Base-by-base conservation (phyloP, 2,888 invertebrate genomes). In the Chaitophorus viminalis region DNA sequence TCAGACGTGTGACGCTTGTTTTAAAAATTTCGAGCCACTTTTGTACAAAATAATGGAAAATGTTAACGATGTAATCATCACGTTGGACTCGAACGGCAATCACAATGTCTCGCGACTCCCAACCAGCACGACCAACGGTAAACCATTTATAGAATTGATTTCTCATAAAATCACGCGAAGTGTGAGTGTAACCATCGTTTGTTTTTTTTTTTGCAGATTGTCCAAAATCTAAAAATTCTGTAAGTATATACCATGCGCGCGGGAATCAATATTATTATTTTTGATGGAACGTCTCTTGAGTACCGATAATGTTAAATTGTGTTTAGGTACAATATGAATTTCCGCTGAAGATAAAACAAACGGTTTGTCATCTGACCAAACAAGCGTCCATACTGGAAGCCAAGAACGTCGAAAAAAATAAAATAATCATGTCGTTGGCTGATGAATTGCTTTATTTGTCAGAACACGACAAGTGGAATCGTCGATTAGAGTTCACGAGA, bases 381-480 rank as follows among this genome's bases (percentile, higher is more conserved):
- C 79, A 81, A 33, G 79, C 87, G 11, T 81, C 33, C 68, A 74
- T 87, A 76, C 65, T 89, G 54, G 68, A 82, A 46, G 89, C 85
- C 21, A 89, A 89, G 79, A 86, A 88, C 29, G 70, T 79, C 4
- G 89, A 89, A 39, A 89, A 89, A 84, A 90, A 90, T 88, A 81
- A 89, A 36, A 89, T 90, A 85, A 90, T 90, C 65, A 88, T 89
- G 82, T 85, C 81, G 60, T 76, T 90, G 78, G 90, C 90, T 18
- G 90, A 90, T 88, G 90, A 90, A 86, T 89, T 90, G 79, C 75
- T 85, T 18, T 74, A 89, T 14, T 79, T 89, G 85, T 89, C 88
- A 11, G 86, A 89, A 31, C 83, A 88, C 60, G 86, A 88, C 21
- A 74, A 82, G 54, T 89, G 90, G 89, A 79, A 14, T 75, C 81